Evolutionary conservation across 2,888 invertebrate genomes (phyloP), one percentile per base, ranked within the genome.

Genomic region (Leucophenga maculata): DNA sequence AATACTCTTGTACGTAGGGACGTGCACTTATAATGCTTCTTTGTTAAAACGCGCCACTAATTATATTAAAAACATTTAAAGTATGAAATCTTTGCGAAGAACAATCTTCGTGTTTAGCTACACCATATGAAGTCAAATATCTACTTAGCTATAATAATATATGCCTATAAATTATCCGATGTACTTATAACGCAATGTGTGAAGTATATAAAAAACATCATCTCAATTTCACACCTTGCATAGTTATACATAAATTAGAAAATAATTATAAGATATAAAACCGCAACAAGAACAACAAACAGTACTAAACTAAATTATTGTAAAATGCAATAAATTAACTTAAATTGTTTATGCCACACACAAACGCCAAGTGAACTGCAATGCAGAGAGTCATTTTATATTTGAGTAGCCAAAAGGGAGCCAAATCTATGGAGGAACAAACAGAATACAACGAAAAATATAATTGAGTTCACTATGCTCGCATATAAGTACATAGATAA

Each of bases 351-450:
- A 59, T 50, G 50, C 50, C 59, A 59, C 59, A 26, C 59, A 32
- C 59, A 50, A 50, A n/a, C 13, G 1, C 50, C 18, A 50, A 50
- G 50, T 50, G 50, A 26, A 26, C 2, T 46, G 50, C 16, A 39
- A 9, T 8, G 39, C 39, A 39, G 11, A 50, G 26, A 26, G 2
- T 3, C 26, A 26, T 4, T n/a, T 13, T 13, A 6, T 18, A 18
- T 16, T 72, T 73, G 72, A 74, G 76, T 75, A 80, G 84, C 82
- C 84, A 79, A 71, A 74, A 72, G 74, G 82, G 82, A 82, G 82
- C 79, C 80, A 76, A 75, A 70, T 75, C 76, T 69, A 52, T 13
- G 44, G 57, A 16, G 71, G 52, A 74, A 57, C 50, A 68, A 39
- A 22, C 60, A 64, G 59, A 69, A 39, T 11, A 6, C 8, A 39